Evolutionary conservation across 2,113 vertebrate genomes (phyloP), one percentile per base, ranked within the genome.

Genomic region (Saccopteryx bilineata): DNA sequence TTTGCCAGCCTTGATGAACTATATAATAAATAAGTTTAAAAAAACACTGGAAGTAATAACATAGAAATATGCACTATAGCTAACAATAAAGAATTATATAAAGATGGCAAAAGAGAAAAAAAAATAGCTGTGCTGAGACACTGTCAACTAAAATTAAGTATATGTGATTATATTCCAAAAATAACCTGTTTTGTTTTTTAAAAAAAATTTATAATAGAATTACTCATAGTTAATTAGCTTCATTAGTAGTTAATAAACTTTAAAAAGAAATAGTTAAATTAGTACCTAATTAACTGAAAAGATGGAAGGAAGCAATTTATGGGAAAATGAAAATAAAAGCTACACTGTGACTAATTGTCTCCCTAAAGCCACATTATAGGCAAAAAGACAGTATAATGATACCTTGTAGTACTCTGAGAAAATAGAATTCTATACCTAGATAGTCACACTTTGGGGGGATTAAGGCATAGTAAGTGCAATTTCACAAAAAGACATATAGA

Each of bases 251-350:
- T 71, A 92, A 92, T 93, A 80, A 95, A 52, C 48, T 90, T 72
- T 63, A 33, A 81, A 84, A 94, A 60, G 71, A 96, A 94, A 91
- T 87, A 75, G n/a, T 92, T 84, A 39, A 93, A 91, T 96, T 95
- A 75, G 69, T 84, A 72, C 19, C 28, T 91, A 91, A 89, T 94
- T 97, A 96, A 82, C 28, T 87, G 83, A 90, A 93, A 83, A 92
- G 24, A 52, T 71, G 78, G 58, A 96, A 95, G 33, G 28, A 94
- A 89, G 11, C 24, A 87, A 83, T 91, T 94, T 91, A 76, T 72
- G 75, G 65, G 63, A 68, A 60, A 66, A 93, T 33, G 60, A 89
- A 97, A 95, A 60, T 76, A 75, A 83, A 78, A 93, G 58, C 58
- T 96, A 83, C 0, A 11, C 21, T 56, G 24, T 90, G 90, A 83